phyloP scores from a whole-genome alignment of 2,797 vertebrate genomes.

The Enteromius thamalakanensis region DNA sequence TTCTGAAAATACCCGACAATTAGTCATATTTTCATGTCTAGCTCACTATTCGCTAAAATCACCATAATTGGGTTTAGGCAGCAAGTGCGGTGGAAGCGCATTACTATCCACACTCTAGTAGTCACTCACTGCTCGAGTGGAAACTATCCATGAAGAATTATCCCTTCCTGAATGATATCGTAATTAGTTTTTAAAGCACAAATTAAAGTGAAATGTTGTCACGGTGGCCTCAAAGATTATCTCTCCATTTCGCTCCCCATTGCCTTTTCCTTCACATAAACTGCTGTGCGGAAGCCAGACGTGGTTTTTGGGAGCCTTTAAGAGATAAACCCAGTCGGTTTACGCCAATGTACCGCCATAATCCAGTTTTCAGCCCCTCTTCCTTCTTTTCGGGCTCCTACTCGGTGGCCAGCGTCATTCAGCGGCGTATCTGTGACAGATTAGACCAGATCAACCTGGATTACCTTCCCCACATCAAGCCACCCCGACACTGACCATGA shows the following conservation, averaged over 20 bases:
- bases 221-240: conserved; percentile 12
- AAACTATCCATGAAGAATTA: conserved; percentile 43
- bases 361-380: conserved; percentile 71
- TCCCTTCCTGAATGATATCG: conserved; percentile 31
- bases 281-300: conserved; percentile 61
- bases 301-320: conserved; percentile 76
- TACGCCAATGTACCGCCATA: conserved; percentile 76
- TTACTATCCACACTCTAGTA: conserved; percentile 54
- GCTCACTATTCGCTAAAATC: conserved; percentile 61
- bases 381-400: conserved; percentile 48
- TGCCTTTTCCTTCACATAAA: conserved; percentile 25
- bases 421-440: conserved; percentile 80
- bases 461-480: conserved; percentile 76
- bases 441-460: conserved; percentile 80
- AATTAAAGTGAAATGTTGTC: conserved; percentile 13
- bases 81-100: conserved; percentile 57
- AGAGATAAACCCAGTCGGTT: conserved; percentile 78
- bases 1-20: conserved; percentile 66
- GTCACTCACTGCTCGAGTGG: conserved; percentile 35
- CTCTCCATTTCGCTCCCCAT: neutral
- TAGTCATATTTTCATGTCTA: conserved; percentile 64
- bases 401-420: conserved; percentile 71
- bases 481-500: conserved; percentile 70
- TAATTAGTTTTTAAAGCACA: conserved; percentile 34
- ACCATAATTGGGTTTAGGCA: conserved; percentile 66